Conservation (phyloP, 2,113 vertebrate species). For the Picathartes gymnocephalus region DNA sequence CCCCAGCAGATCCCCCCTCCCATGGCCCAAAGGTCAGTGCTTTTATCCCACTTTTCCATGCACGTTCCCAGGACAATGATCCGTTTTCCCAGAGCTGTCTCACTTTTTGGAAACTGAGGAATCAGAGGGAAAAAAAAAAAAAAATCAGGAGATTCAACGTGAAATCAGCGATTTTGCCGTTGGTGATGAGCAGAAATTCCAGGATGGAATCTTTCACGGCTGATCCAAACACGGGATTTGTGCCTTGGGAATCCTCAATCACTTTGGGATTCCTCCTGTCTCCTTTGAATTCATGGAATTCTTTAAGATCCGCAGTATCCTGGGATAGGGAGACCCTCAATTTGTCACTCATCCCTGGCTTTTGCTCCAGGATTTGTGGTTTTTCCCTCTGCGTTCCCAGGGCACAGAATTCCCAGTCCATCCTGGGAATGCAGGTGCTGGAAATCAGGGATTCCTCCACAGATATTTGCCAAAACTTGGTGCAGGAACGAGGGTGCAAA, state of each 20-base stretch:
- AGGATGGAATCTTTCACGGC: not conserved
- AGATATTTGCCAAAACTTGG: not conserved
- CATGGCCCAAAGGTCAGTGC: constrained; percentile 30
- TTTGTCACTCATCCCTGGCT: not conserved
- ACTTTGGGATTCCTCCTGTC: not conserved
- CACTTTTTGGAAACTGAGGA: not conserved
- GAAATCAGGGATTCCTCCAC: not conserved
- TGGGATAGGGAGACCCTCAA: not conserved
- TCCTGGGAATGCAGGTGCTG: not conserved
- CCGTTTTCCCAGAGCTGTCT: not conserved
- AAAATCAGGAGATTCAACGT: too few relatives aligned
- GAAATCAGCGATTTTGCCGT: not conserved
- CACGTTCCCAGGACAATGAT: accelerated
- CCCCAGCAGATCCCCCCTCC: not conserved
- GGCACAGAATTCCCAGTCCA: accelerated
- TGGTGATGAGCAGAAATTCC: not conserved
- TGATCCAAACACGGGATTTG: not conserved
- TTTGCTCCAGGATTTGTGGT: not conserved
- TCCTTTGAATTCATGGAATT: not conserved
- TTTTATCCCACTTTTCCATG: not conserved
- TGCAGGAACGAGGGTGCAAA: not conserved
- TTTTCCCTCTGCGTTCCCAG: not conserved
- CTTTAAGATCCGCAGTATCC: not conserved
- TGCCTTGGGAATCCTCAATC: not conserved
- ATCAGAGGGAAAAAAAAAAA: too few relatives aligned